phyloP scores from a whole-genome alignment of 2,888 invertebrate genomes.

The Pachycephus smyrnensis region DNA sequence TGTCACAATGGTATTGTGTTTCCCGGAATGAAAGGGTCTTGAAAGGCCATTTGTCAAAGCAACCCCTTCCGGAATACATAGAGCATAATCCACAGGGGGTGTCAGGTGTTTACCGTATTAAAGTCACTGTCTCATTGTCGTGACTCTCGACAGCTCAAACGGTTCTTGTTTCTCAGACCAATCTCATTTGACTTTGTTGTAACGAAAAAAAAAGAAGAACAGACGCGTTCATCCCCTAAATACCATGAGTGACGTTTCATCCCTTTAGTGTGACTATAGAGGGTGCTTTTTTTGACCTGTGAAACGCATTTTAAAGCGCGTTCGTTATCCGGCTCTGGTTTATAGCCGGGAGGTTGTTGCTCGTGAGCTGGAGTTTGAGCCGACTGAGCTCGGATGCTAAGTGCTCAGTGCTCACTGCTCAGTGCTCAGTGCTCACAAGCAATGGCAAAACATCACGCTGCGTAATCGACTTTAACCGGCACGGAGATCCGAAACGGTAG shows the following conservation, averaged over 20 bases:
- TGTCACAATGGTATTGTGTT: constrained; percentile 55
- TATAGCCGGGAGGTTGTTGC: background rate
- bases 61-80: background rate
- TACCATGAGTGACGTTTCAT: background rate
- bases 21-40: constrained; percentile 38
- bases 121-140: background rate
- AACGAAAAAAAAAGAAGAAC: background rate
- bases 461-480: constrained; percentile 18
- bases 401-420: background rate
- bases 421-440: background rate
- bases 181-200: background rate
- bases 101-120: constrained; percentile 5
- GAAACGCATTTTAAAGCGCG: background rate
- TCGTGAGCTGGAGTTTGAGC: background rate
- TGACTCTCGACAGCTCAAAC: background rate
- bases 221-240: background rate
- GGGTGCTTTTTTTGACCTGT: background rate
- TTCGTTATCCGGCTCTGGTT: background rate
- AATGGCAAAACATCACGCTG: background rate
- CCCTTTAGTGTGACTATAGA: background rate
- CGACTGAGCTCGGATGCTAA: background rate
- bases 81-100: background rate
- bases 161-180: background rate
- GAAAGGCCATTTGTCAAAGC: background rate
- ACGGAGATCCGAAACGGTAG: constrained; percentile 24